phyloP scores from a whole-genome alignment of 2,113 vertebrate genomes.

The Galeopterus variegatus region DNA sequence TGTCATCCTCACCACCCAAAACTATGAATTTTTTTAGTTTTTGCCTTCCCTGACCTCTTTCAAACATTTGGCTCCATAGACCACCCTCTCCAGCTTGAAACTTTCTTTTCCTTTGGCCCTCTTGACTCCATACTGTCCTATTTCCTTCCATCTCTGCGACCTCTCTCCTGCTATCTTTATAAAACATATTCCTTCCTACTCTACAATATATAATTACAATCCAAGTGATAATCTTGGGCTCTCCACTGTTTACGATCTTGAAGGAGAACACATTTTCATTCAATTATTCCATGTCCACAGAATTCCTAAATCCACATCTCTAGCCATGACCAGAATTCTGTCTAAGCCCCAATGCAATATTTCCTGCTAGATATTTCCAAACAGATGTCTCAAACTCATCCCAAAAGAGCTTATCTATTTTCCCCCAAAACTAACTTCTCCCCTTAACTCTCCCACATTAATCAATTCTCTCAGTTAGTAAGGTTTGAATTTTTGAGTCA shows the following conservation, averaged over 20 bases:
- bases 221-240: not conserved
- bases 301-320: not conserved
- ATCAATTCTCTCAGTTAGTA: not conserved
- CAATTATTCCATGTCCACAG: not conserved
- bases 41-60: not conserved
- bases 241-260: not conserved
- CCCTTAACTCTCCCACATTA: not conserved
- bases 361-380: not conserved
- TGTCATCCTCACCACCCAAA: conserved; percentile 5
- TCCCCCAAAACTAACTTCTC: not conserved
- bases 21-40: not conserved
- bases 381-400: not conserved
- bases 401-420: not conserved
- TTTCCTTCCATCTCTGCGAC: not conserved
- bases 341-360: not conserved
- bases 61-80: not conserved
- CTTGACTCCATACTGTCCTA: not conserved
- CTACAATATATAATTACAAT: not conserved
- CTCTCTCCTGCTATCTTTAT: not conserved
- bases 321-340: not conserved
- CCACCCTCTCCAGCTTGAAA: not conserved
- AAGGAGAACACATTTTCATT: conserved; percentile 27
- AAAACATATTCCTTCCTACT: not conserved
- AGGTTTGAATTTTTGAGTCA: not conserved
- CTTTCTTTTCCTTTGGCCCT: not conserved